Evolutionary conservation across 2,113 vertebrate species (phyloP).

Genomic region (Neolamprologus modestus): DNA sequence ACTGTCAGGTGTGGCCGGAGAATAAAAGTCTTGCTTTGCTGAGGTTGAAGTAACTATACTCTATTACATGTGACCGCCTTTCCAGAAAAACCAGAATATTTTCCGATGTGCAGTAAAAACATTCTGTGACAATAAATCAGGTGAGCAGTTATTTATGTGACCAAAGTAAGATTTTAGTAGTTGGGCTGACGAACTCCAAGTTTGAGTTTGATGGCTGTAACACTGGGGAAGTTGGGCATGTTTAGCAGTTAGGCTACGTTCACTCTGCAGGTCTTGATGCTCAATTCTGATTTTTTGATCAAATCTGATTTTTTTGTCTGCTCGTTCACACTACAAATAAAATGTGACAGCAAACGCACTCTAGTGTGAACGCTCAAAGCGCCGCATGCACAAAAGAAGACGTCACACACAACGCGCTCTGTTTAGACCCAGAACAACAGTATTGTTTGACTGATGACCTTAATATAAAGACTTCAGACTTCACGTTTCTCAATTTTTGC

Average conservation of each 20-base stretch:
- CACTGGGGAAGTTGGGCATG: neutral
- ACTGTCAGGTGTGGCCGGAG: neutral
- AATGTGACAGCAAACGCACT: fast-evolving
- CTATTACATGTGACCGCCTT: neutral
- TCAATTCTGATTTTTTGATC: no score
- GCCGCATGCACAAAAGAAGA: no score
- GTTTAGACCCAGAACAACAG: no score
- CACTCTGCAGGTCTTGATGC: no score
- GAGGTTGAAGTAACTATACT: neutral
- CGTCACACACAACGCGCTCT: no score
- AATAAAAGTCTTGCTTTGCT: neutral
- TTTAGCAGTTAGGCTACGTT: neutral
- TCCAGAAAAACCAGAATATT: neutral
- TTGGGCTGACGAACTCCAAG: neutral
- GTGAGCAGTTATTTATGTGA: neutral
- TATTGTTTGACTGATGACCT: fast-evolving
- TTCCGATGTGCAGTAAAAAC: neutral
- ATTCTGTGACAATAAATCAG: neutral
- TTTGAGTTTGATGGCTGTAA: neutral
- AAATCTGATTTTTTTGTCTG: fast-evolving
- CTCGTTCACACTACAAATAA: no score
- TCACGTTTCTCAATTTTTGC: no score
- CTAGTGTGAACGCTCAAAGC: no score
- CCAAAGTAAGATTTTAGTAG: neutral
- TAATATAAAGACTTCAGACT: no score